Evolutionary conservation across 2,888 invertebrate species (phyloP), one percentile per base, ranked within the genome.

Genomic region (Caenorhabditis uteleia): DNA sequence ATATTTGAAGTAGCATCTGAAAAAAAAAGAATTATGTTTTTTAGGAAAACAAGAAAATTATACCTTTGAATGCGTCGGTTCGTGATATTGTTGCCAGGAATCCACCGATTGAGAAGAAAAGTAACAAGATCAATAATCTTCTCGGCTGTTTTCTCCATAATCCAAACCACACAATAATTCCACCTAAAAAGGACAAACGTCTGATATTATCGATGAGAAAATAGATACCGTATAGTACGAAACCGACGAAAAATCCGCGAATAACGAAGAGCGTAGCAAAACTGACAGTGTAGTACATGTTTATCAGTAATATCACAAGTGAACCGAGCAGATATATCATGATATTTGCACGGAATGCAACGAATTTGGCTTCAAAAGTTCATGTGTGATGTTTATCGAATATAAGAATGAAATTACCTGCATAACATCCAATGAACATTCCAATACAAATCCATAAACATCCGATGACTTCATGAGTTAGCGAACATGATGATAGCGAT

Each of bases 101-200:
- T 14, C 54, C 54, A 2, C 70, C 70, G n/a, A 49, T 18, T 1
- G 65, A 50, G 27, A 71, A 61, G 10, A 68, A 29, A 3, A 65
- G 38, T 6, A 59, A 38, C 10, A 71, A 46, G 14, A 54, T 29
- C 1, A 71, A 45, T 1, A 68, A 20, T 21, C 49, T 61, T 20
- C 68, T 34, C 5, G 55, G 61, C 14, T 65, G 54, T 39, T 53
- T 59, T 20, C 68, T 48, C 70, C 70, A 71, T 2, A 71, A 44
- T 0, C 56, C 60, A 42, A 68, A 71, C 58, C 64, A 71, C 6
- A 61, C 23, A 14, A 61, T 27, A 3, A 56, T 27, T 38, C 61
- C 61, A n/a, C 49, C 59, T 59, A 26, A 53, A 46, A 14, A n/a
- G 38, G n/a, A n/a, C n/a, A 31, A 44, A 6, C n/a, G 16, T 31